These are phyloP conservation scores for Tetragonisca angustula DNA, from an alignment of 2,888 invertebrate genomes.

Conservation along the genomic window DNA sequence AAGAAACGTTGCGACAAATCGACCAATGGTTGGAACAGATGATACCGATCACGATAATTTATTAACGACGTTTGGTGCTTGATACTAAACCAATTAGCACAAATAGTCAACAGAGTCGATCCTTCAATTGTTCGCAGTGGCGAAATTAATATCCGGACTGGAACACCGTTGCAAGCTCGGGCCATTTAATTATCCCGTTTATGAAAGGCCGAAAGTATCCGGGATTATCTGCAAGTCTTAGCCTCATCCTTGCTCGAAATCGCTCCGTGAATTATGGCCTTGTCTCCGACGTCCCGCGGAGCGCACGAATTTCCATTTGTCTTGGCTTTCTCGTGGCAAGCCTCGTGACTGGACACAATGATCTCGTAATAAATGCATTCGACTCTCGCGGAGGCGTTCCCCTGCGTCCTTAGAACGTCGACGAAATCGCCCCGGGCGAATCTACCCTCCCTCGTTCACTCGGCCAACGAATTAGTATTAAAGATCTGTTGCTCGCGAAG, in stretches of 20 bases:
- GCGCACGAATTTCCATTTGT: constrained; percentile 53
- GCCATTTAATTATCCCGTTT: constrained; percentile 41
- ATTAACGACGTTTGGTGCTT: not conserved
- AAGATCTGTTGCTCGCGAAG: not conserved
- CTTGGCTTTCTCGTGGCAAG: constrained; percentile 40
- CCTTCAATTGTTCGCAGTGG: not conserved
- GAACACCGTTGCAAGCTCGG: not conserved
- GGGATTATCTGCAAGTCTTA: constrained; percentile 2
- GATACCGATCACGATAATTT: not conserved
- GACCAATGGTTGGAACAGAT: not conserved
- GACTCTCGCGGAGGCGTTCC: constrained; percentile 36
- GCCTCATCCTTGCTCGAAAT: constrained; percentile 27
- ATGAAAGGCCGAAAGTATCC: constrained; percentile 17
- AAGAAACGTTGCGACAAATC: not conserved
- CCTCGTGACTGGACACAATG: constrained; percentile 57
- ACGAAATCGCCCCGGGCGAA: constrained; percentile 46
- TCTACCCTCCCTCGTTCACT: constrained; percentile 51
- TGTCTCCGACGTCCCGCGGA: not conserved
- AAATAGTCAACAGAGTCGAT: not conserved
- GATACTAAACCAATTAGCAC: not conserved
- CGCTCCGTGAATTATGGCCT: constrained; percentile 40
- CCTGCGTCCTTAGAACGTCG: constrained; percentile 25
- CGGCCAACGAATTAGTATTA: constrained; percentile 49
- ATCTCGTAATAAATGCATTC: constrained; percentile 58
- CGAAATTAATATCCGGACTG: constrained; percentile 24